Evolutionary conservation across 2,113 vertebrate genomes (phyloP), one percentile per base, ranked within the genome.

Genomic region (Micronycteris hirsuta): DNA sequence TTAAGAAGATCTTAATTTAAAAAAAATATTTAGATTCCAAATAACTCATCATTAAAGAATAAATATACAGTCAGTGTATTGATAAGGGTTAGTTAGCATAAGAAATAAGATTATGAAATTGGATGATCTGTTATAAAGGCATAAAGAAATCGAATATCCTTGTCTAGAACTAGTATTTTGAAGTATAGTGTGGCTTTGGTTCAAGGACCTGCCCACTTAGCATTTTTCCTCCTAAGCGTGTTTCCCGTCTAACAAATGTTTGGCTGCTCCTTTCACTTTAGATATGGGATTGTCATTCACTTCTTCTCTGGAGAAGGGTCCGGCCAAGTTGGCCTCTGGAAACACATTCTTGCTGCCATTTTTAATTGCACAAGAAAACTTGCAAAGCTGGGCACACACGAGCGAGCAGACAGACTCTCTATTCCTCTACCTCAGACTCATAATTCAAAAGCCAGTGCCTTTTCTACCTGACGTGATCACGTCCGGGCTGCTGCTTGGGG

Each of bases 21-120:
- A 96, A 78, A 84, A 96, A 68, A 84, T 70, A 83, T 78, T 56
- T 85, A 86, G 28, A 63, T 82, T 41, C 47, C 28, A 19, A 93
- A 49, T 77, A 71, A 63, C 26, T 81, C 15, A 47, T 80, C 24
- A 85, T 76, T 28, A 93, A 45, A 93, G 28, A 93, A 81, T 49
- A 92, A 86, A 84, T 36, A 43, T 6, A 16, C 1, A 89, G 38
- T 33, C 26, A 80, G 19, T 52, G 77, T 33, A 77, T 12, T 65
- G 20, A 52, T 49, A 77, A 41, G 41, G 4, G 14, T 61, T 45
- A 78, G 2, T 56, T 47, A 61, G 36, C 31, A 36, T 61, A 77
- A 91, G 52, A 67, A 49, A 45, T 54, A 15, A 77, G n/a, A 63
- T 36, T 70, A 13, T 38, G 38, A 94, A 10, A 68, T 28, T 41